Evolutionary conservation across 2,797 vertebrate genomes (phyloP), one percentile per base, ranked within the genome.

Genomic region (Lateolabrax maculatus): DNA sequence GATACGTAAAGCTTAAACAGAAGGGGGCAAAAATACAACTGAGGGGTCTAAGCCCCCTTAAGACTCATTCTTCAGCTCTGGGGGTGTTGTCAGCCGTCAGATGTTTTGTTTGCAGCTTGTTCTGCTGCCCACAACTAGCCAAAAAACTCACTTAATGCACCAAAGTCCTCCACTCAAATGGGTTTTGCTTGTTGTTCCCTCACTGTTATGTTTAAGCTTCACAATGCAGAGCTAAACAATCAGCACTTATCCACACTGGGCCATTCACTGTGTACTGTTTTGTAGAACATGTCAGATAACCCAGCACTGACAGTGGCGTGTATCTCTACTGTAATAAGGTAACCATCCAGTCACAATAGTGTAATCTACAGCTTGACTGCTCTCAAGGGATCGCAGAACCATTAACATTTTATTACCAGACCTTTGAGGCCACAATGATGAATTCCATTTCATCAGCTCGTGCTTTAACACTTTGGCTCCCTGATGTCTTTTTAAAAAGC

Each of bases 401-500:
- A 55, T 85, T 90, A 90, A 88, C 71, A 62, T 91, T 90, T 93
- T 81, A 92, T 88, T 79, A 80, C 60, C 74, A 64, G 71, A 80
- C 70, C 65, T 79, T 80, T 46, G 69, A 71, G 77, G 58, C 63
- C 72, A 71, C 63, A 72, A 56, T 77, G 80, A 92, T 91, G 82
- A 79, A 90, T 91, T 83, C 71, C 39, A 48, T 82, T 77, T 83
- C 82, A 90, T 88, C 87, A 91, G 84, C 81, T 72, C 9, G 39
- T 31, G 57, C 70, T 87, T 93, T 85, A 91, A 91, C 89, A 85
- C 84, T 78, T 87, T 80, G 75, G 55, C 77, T 86, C 85, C 84
- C 91, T 67, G 80, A 84, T 80, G 77, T 83, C 77, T 85, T 81
- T 84, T 93, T 90, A 90, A 88, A 89, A 89, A 84, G 67, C 77